Conservation (phyloP, 2,113 vertebrate species). For the Protobothrops flavoviridis region DNA sequence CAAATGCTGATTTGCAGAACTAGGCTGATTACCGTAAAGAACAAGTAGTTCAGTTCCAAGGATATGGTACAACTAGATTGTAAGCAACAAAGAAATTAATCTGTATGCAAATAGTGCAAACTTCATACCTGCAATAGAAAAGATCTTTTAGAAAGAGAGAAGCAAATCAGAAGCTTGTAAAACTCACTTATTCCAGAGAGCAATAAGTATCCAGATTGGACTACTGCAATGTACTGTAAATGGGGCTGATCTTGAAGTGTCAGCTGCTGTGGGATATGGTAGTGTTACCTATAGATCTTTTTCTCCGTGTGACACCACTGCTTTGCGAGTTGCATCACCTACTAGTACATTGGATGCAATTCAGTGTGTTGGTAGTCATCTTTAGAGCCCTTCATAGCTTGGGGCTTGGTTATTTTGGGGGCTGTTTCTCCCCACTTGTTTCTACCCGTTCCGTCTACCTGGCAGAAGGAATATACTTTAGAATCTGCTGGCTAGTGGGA, state of each 20-base stretch:
- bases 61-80: neutral
- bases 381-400: neutral
- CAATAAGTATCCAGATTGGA: neutral
- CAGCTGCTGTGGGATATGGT: neutral
- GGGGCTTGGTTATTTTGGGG: neutral
- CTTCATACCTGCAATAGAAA: neutral
- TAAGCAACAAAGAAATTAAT: neutral
- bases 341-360: neutral
- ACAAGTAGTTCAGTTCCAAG: neutral
- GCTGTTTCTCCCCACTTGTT: neutral
- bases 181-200: neutral
- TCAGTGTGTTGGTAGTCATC: neutral
- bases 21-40: neutral
- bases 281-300: neutral
- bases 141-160: neutral
- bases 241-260: neutral
- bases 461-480: neutral
- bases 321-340: neutral
- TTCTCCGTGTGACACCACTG: neutral
- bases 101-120: neutral
- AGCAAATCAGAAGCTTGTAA: neutral
- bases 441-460: neutral
- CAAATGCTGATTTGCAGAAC: neutral
- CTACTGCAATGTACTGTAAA: neutral
- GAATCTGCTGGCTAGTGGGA: neutral